These are phyloP conservation scores for Ichneumon xanthorius DNA, from an alignment of 2,888 invertebrate species.

Conservation along the genomic window DNA sequence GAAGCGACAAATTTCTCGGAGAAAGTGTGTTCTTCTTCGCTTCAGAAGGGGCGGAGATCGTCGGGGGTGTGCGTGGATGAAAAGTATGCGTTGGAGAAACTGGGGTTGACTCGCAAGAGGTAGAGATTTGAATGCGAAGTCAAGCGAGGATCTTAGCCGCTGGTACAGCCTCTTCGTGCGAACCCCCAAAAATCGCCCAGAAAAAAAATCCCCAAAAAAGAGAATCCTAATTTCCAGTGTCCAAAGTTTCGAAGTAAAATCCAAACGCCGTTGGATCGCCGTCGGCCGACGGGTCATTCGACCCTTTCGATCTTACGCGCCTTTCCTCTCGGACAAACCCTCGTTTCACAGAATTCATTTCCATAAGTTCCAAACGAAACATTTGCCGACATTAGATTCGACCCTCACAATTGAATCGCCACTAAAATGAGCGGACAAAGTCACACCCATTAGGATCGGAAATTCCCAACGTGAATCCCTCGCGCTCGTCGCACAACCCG, in stretches of 20 bases:
- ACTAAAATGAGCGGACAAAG: neutral
- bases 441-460: neutral
- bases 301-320: neutral
- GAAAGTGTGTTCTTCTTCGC: neutral
- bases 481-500: slow-evolving; percentile 70
- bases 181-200: neutral
- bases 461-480: neutral
- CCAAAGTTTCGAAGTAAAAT: neutral
- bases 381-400: neutral
- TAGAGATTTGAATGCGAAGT: slow-evolving; percentile 85
- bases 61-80: neutral
- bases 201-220: neutral
- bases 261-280: slow-evolving; percentile 85
- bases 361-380: neutral
- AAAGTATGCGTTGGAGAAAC: slow-evolving; percentile 49
- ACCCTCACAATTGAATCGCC: neutral
- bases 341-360: neutral
- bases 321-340: neutral
- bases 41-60: neutral
- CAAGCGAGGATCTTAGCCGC: slow-evolving; percentile 82
- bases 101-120: slow-evolving; percentile 52
- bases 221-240: neutral
- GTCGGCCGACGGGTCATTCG: slow-evolving; percentile 86
- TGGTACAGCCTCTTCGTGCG: slow-evolving; percentile 57
- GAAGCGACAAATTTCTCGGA: too few species aligned